Conservation (phyloP, 2,797 vertebrate species). For the Paramormyrops hopkinsi region DNA sequence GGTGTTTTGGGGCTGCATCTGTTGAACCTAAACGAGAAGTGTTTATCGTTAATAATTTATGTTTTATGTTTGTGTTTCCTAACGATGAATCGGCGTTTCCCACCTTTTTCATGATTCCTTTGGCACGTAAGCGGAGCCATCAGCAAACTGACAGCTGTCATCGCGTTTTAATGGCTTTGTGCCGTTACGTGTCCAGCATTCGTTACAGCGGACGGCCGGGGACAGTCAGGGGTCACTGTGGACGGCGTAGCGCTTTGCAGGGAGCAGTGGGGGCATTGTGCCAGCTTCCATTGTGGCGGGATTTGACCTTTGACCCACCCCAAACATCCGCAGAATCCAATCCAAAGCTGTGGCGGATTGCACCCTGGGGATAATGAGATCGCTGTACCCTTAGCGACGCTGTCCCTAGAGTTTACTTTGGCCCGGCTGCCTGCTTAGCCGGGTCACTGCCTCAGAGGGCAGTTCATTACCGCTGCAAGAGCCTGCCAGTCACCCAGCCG, state of each 20-base stretch:
- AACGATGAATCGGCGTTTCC: not conserved
- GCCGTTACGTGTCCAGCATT: not conserved
- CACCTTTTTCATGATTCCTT: not conserved
- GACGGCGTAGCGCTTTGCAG: not conserved
- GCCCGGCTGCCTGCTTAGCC: not conserved
- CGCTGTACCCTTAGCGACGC: not conserved
- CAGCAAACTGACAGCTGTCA: not conserved
- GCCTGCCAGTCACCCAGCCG: not conserved
- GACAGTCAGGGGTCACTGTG: not conserved
- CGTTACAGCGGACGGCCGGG: not conserved
- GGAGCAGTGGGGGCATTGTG: not conserved
- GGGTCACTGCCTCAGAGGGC: not conserved
- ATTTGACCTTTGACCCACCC: not conserved
- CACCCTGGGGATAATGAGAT: not conserved
- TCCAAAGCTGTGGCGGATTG: not conserved
- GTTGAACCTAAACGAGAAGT: not conserved
- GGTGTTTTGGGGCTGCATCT: not conserved
- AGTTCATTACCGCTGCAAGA: not conserved
- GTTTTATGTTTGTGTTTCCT: not conserved
- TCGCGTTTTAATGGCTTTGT: not conserved
- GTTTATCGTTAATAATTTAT: not conserved
- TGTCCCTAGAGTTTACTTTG: not conserved
- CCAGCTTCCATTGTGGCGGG: not conserved
- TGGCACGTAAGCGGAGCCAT: not conserved
- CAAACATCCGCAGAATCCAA: not conserved